Evolutionary conservation across 2,113 vertebrate genomes (phyloP).

Genomic region (Gopherus flavomarginatus): DNA sequence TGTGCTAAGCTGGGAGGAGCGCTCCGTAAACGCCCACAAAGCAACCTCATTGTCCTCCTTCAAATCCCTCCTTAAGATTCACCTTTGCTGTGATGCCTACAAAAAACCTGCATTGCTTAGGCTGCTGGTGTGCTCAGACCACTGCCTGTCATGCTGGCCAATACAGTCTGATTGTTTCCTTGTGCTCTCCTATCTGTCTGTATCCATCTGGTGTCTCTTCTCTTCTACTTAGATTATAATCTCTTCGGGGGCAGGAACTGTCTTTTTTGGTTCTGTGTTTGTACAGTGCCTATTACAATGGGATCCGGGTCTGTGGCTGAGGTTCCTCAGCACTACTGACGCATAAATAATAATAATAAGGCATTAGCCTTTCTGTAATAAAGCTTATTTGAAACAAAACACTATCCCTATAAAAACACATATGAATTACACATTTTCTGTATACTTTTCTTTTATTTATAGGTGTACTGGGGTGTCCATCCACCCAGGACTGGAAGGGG

Average conservation of each 20-base stretch:
- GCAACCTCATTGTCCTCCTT: background rate
- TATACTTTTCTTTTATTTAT: too few relatives aligned
- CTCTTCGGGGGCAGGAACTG: background rate
- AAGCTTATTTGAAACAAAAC: background rate
- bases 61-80: background rate
- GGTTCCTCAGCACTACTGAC: background rate
- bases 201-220: background rate
- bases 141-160: background rate
- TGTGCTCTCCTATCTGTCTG: background rate
- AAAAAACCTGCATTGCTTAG: background rate
- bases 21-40: background rate
- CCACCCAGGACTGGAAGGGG: too few relatives aligned
- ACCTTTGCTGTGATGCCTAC: background rate
- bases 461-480: too few relatives aligned
- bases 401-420: background rate
- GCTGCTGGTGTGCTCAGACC: background rate
- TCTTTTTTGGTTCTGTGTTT: background rate
- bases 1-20: background rate
- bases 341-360: background rate
- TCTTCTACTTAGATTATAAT: background rate
- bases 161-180: background rate
- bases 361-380: background rate
- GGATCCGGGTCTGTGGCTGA: background rate
- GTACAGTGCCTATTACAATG: background rate
- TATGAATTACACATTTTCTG: background rate